Base-by-base conservation (phyloP, 2,113 vertebrate genomes). In the Rhabdornis inornatus region DNA sequence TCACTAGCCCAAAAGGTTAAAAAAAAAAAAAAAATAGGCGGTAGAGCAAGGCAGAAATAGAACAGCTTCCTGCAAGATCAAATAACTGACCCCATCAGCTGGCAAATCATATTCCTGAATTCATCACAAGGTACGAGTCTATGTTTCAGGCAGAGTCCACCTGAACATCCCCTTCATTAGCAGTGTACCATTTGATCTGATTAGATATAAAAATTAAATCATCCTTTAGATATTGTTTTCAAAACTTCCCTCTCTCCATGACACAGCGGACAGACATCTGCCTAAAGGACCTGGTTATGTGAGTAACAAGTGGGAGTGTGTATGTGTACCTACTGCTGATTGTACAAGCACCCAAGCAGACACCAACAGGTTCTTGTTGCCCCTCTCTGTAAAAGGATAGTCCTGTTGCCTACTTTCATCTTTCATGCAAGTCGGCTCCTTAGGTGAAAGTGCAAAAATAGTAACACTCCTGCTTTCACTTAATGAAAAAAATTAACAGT, bases 1-100 rank as follows among this genome's bases (percentile, higher is more conserved):
- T 52, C 37, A 39, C 21, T 4, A 45, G 42, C 5, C 33, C 49
- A 80, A 23, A 0, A 35, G 3, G 3, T 18, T 4, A 6, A 35
- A 11, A 8, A 25, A 6, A 40, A 11, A 13, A 13, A 33, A 7
- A 11, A 44, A 30, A 47, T 4, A 7, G 2, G 0, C 2, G 14
- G 4, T 30, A 12, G 30, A 75, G 15, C 44, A 74, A 7, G 18
- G 30, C 30, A 87, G 52, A 59, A 87, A 70, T 4, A 49, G 13
- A 17, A n/a, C 4, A 39, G 21, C n/a, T 47, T 61, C 37, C 50
- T 23, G 56, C 61, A 87, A 70, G 17, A 57, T 74, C 31, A 81
- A 24, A 31, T 31, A 42, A 78, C 40, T n/a, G 49, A 60, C 4
- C 27, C 45, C 85, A 70, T 50, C 78, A 75, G 35, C 52, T 37